Conservation (phyloP, 2,113 vertebrate genomes). For the Otus sunia region DNA sequence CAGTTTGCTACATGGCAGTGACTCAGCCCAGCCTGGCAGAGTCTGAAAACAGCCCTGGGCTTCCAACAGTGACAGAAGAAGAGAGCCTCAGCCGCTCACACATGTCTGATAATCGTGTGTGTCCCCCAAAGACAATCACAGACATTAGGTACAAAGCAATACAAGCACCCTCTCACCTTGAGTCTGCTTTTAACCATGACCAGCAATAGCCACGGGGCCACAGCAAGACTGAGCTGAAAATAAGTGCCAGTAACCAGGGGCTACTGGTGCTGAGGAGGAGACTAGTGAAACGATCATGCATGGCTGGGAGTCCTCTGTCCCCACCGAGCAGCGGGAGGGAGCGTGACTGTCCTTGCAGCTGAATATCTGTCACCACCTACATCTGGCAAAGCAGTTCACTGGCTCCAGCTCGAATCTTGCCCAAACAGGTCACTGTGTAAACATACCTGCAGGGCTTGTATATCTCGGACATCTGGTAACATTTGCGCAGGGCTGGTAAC, state of each 20-base stretch:
- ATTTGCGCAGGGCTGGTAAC: not conserved
- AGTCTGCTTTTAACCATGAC: not conserved
- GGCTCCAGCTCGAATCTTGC: not conserved
- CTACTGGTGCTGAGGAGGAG: not conserved
- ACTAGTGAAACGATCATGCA: accelerated
- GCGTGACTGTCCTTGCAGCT: not conserved
- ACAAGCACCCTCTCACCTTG: not conserved
- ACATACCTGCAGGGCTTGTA: not conserved
- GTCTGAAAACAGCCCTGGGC: constrained; percentile 18
- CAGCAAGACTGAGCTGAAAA: not conserved
- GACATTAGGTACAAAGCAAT: accelerated
- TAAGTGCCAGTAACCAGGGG: not conserved
- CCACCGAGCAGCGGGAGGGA: not conserved
- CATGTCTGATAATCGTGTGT: not conserved
- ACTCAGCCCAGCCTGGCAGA: constrained; percentile 54
- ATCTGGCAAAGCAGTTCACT: not conserved
- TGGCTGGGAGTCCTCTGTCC: not conserved
- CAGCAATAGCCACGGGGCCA: not conserved
- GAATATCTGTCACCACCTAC: not conserved
- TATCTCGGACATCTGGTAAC: not conserved
- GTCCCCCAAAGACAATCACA: not conserved
- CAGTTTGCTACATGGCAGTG: constrained; percentile 64
- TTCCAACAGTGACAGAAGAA: not conserved
- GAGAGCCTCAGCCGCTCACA: not conserved
- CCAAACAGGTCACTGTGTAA: constrained; percentile 21